A percentile compares a stretch with the other conserved stretches of the same genome.
phyloP scores from a whole-genome alignment of 2,888 invertebrate species.

The Macaria notata region DNA sequence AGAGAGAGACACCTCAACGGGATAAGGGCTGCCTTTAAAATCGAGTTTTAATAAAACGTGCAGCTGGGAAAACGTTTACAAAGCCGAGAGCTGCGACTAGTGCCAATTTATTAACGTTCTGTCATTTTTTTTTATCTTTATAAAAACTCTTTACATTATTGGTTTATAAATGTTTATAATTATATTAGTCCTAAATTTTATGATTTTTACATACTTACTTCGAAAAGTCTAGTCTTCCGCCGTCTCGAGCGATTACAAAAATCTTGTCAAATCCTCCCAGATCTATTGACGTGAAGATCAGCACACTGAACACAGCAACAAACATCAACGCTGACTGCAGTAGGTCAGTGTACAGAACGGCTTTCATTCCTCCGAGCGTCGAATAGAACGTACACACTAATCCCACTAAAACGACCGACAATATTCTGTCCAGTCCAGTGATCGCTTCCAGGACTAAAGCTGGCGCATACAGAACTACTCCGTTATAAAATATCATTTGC shows the following conservation, averaged over 20 bases:
- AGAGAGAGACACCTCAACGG: too few species aligned
- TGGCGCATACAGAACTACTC: conserved; percentile 96
- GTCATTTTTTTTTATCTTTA: too few species aligned
- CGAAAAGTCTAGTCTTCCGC: conserved; percentile 86
- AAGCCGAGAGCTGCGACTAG: too few species aligned
- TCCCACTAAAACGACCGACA: conserved; percentile 88
- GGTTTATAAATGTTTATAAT: too few species aligned
- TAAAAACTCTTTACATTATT: too few species aligned
- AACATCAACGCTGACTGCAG: conserved; percentile 94
- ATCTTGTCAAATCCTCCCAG: conserved; percentile 87
- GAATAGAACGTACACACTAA: conserved; percentile 93
- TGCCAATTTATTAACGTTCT: too few species aligned
- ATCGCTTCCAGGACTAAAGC: conserved; percentile 94
- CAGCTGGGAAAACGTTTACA: too few species aligned
- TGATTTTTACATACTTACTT: conserved; percentile 72
- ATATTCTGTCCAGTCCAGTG: conserved; percentile 87
- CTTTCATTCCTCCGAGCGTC: conserved; percentile 94
- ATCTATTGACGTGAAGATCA: conserved; percentile 86
- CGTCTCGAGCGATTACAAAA: conserved; percentile 86
- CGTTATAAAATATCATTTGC: conserved; percentile 95
- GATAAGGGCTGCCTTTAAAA: too few species aligned
- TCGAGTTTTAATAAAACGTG: too few species aligned
- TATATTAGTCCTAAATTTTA: too few species aligned
- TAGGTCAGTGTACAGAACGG: conserved; percentile 93
- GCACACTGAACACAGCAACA: conserved; percentile 89